These are phyloP conservation scores for Thamnophis elegans DNA, from an alignment of 2,797 vertebrate species.

Conservation along the genomic window DNA sequence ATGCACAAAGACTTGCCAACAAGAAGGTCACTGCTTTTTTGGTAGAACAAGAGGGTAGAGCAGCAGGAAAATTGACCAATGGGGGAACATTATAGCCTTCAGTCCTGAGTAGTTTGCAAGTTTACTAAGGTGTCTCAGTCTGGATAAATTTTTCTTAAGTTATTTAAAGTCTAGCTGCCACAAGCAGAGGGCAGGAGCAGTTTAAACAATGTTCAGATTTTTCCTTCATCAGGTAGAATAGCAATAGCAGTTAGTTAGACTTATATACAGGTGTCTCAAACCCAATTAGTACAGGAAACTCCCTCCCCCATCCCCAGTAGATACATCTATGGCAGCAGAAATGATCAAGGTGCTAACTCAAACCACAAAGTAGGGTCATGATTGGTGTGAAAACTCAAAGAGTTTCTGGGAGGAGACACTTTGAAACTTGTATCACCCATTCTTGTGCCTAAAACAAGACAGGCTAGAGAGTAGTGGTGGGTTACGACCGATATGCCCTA, in stretches of 20 bases:
- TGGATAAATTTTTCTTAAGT: neutral
- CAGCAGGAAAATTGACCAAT: neutral
- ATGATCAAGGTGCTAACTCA: neutral
- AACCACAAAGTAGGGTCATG: neutral
- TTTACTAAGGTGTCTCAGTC: neutral
- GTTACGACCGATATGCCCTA: too few relatives aligned
- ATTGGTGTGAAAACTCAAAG: neutral
- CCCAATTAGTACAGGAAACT: neutral
- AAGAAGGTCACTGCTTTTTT: neutral
- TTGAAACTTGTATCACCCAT: neutral
- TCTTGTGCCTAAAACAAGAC: neutral
- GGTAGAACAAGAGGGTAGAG: neutral
- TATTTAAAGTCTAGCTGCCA: neutral
- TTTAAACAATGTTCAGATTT: neutral
- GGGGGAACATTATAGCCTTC: neutral
- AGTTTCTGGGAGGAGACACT: neutral
- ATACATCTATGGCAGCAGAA: neutral
- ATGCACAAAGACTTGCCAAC: neutral
- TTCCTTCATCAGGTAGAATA: neutral
- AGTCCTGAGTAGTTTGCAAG: neutral
- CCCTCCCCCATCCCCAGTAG: neutral
- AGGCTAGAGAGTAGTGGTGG: neutral
- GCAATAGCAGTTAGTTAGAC: too few relatives aligned
- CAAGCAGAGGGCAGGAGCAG: neutral
- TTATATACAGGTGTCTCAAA: neutral